Percentiles rank a stretch among this genome's conserved stretches.
Conservation (phyloP, 2,888 invertebrate species). For the Pteria penguin region DNA sequence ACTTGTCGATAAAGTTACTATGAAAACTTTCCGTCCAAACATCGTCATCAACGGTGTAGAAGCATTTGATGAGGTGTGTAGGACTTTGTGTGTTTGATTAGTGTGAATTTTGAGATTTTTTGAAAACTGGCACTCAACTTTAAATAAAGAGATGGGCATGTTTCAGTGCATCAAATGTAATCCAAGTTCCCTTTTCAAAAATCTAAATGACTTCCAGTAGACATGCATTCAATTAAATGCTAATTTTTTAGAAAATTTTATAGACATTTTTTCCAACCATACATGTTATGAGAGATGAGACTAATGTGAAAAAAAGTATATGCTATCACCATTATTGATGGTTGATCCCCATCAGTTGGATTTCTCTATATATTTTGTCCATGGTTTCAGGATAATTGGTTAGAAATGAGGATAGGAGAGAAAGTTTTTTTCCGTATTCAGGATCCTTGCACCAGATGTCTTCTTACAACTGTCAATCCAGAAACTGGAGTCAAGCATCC, state of each 20-base stretch:
- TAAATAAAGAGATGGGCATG: no score
- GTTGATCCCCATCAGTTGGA: not conserved
- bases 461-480: constrained; percentile 87
- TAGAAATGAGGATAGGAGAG: constrained; percentile 85
- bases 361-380: not conserved
- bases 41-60: constrained; percentile 84
- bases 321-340: not conserved
- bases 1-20: constrained; percentile 81
- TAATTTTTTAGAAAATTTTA: no score
- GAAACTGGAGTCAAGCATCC: constrained; percentile 84
- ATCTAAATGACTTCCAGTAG: no score
- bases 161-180: no score
- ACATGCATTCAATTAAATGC: no score
- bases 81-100: no score
- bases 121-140: no score
- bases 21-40: constrained; percentile 85
- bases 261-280: not conserved
- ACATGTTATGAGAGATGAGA: not conserved
- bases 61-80: constrained; percentile 75
- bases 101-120: no score
- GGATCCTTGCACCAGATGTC: constrained; percentile 86
- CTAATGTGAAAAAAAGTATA: no score
- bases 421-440: constrained; percentile 82
- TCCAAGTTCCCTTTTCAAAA: no score
- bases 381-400: constrained; percentile 85